These are phyloP conservation scores for Gisinianus flammeolus DNA, from an alignment of 2,888 invertebrate genomes.

Conservation along the genomic window DNA sequence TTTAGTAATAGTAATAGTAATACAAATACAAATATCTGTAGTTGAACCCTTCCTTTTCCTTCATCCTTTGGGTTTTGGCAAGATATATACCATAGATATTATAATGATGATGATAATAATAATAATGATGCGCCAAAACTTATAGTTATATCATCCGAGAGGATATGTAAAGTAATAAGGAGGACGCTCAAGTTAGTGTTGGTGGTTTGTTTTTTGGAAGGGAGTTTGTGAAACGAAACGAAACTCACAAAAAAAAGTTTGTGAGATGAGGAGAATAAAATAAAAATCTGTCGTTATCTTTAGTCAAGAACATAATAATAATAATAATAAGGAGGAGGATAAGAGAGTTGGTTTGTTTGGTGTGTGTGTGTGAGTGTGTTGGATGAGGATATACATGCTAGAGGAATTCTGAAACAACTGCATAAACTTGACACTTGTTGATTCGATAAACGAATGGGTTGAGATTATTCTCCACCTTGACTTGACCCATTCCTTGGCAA, in stretches of 20 bases:
- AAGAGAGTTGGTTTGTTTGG: neutral
- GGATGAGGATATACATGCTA: neutral
- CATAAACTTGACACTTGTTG: conserved; percentile 45
- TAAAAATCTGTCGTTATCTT: neutral
- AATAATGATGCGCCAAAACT: neutral
- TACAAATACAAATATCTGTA: neutral
- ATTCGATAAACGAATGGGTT: conserved; percentile 44
- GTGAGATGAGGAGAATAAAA: neutral
- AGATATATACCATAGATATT: neutral
- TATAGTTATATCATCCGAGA: too few relatives aligned
- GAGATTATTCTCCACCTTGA: conserved; percentile 38
- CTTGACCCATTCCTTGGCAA: conserved; percentile 11
- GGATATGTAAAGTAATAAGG: neutral
- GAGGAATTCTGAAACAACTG: conserved; percentile 28
- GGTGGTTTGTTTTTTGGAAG: neutral
- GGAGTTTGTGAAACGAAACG: too few relatives aligned
- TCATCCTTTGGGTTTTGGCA: neutral
- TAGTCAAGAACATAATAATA: conserved; percentile 1
- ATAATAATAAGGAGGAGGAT: neutral
- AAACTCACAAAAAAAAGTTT: neutral
- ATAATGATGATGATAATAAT: neutral
- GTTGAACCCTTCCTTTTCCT: neutral
- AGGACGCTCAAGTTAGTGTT: neutral
- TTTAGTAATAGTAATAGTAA: neutral
- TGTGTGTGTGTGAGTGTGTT: neutral